Conservation (phyloP, 2,888 invertebrate species). For the Eupelmus urozonus region DNA sequence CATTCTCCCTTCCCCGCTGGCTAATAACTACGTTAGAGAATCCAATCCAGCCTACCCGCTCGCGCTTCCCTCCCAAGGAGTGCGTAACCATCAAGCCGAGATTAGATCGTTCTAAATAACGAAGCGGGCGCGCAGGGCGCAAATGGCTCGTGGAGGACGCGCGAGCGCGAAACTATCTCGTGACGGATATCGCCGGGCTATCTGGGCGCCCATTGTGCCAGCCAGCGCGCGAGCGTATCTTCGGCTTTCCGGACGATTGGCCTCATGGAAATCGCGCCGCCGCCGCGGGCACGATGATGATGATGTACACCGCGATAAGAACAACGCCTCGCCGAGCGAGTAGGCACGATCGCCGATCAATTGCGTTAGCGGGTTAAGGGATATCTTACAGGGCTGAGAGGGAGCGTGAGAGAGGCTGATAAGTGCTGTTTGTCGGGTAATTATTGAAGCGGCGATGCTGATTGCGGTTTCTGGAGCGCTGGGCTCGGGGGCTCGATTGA, state of each 20-base stretch:
- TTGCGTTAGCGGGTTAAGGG: constrained; percentile 1
- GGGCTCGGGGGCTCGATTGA: too few relatives aligned
- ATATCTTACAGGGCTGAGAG: not conserved
- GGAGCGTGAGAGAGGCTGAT: constrained; percentile 5
- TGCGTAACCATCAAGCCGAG: not conserved
- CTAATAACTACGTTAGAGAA: not conserved
- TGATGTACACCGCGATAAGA: constrained; percentile 60
- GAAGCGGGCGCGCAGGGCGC: constrained; percentile 32
- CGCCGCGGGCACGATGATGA: constrained; percentile 23
- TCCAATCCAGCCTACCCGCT: not conserved
- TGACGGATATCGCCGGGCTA: constrained; percentile 61
- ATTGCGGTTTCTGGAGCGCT: too few relatives aligned
- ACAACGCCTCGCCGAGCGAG: constrained; percentile 57
- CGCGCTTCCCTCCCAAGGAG: not conserved
- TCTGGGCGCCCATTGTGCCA: not conserved
- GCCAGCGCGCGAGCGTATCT: constrained; percentile 58
- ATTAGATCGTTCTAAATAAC: constrained; percentile 49
- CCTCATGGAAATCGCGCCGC: constrained; percentile 62
- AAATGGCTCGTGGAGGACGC: constrained; percentile 11
- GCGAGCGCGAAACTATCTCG: constrained; percentile 61
- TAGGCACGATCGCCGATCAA: constrained; percentile 60
- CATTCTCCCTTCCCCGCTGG: not conserved
- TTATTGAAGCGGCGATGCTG: not conserved
- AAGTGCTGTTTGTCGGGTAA: constrained; percentile 2
- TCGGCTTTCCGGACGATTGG: constrained; percentile 64